Percentiles rank a stretch among this genome's conserved stretches.
These are phyloP conservation scores for Huso huso DNA, from an alignment of 2,797 vertebrate genomes.

Conservation along the genomic window DNA sequence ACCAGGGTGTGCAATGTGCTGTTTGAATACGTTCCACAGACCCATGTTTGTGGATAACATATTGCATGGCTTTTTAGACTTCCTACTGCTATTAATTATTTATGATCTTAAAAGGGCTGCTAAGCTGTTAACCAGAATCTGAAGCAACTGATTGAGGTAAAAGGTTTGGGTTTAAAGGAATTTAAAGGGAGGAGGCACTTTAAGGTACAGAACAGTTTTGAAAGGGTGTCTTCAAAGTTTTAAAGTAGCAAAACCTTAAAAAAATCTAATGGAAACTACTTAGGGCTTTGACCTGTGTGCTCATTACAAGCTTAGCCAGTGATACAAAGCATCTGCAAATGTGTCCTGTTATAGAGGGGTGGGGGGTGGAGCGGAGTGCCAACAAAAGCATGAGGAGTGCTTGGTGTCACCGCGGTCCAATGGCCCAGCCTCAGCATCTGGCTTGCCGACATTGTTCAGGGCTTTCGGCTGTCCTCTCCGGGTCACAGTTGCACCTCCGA, in stretches of 20 bases:
- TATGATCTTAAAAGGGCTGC: neutral
- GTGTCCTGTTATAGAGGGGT: constrained; percentile 10
- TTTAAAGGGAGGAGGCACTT: constrained; percentile 1
- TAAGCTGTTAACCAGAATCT: constrained; percentile 12
- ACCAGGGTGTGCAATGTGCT: too few species aligned
- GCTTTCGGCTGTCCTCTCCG: neutral
- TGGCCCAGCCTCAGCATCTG: constrained; percentile 10
- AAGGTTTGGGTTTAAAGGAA: constrained; percentile 7
- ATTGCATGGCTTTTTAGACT: too few species aligned
- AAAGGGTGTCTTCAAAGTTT: constrained; percentile 1
- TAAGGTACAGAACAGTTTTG: neutral
- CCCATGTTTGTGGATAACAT: too few species aligned
- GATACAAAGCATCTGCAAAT: constrained; percentile 12
- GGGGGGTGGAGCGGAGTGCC: constrained; percentile 1
- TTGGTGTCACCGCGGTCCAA: constrained; percentile 10
- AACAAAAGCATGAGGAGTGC: constrained; percentile 14
- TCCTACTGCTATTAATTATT: neutral
- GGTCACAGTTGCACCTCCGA: neutral
- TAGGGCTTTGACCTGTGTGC: constrained; percentile 11
- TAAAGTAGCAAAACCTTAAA: neutral
- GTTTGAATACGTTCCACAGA: too few species aligned
- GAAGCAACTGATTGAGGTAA: neutral
- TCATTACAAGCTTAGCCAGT: constrained; percentile 7
- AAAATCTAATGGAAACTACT: constrained; percentile 10
- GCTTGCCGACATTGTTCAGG: constrained; percentile 4